These are phyloP conservation scores for Diabrotica balteata DNA, from an alignment of 2,888 invertebrate species.

Conservation along the genomic window DNA sequence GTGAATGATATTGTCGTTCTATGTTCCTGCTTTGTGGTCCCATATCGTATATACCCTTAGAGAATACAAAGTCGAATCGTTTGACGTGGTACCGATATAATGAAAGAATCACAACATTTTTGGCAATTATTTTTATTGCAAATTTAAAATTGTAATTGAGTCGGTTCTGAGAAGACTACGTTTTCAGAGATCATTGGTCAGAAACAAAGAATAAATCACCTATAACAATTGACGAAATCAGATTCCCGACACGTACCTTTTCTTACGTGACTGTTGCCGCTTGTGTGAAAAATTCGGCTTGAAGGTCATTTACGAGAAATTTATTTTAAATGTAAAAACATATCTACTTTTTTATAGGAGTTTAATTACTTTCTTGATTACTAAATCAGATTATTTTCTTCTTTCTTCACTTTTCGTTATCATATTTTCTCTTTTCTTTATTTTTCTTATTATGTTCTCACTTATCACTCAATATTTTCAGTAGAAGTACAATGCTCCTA, in stretches of 20 bases:
- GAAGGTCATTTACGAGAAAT: not conserved
- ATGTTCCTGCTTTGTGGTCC: too few relatives aligned
- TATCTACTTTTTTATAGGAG: too few relatives aligned
- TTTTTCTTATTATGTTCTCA: too few relatives aligned
- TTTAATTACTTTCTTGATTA: too few relatives aligned
- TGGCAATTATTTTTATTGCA: conserved; percentile 9
- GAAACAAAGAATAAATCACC: conserved; percentile 22
- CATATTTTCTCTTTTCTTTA: too few relatives aligned
- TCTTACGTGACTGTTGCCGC: conserved; percentile 18
- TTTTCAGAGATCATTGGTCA: conserved; percentile 21
- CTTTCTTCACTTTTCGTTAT: too few relatives aligned
- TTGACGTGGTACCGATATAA: not conserved
- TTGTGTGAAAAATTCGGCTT: conserved; percentile 9
- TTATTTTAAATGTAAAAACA: not conserved
- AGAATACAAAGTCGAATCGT: too few relatives aligned
- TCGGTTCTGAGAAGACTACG: conserved; percentile 11
- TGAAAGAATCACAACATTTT: not conserved
- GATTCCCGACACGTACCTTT: conserved; percentile 18
- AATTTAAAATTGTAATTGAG: conserved; percentile 22
- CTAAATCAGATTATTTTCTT: too few relatives aligned
- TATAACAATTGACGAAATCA: conserved; percentile 9
- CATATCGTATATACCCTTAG: too few relatives aligned
- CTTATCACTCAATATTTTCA: too few relatives aligned
- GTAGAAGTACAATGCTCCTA: too few relatives aligned
- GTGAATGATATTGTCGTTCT: too few relatives aligned